Percentiles rank a stretch among this genome's conserved stretches.
These are phyloP conservation scores for Laupala kohalensis DNA, from an alignment of 1,140 invertebrate species.

Conservation along the genomic window DNA sequence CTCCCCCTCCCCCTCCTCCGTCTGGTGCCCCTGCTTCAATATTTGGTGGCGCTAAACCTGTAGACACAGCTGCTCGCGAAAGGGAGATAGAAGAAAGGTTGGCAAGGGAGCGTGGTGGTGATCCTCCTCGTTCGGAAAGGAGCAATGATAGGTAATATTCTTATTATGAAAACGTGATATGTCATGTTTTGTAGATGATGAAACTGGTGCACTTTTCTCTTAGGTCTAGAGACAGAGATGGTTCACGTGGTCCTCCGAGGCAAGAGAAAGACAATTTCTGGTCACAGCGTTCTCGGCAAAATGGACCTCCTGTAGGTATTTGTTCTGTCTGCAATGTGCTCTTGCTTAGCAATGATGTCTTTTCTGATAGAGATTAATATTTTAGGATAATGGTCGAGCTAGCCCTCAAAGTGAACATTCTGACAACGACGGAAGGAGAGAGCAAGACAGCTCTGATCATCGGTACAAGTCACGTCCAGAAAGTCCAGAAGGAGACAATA, in stretches of 20 bases:
- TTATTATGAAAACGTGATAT: background rate
- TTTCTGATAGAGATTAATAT: background rate
- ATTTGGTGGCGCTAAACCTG: slow-evolving; percentile 84
- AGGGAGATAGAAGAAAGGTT: slow-evolving; percentile 56
- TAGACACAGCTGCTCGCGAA: slow-evolving; percentile 77
- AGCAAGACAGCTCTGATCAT: background rate
- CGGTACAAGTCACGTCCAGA: background rate
- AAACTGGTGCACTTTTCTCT: background rate
- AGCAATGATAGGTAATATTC: background rate
- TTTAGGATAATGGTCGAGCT: background rate
- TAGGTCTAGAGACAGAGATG: background rate
- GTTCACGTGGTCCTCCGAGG: background rate
- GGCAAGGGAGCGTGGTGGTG: slow-evolving; percentile 28
- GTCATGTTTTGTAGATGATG: background rate
- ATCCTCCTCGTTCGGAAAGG: slow-evolving; percentile 2
- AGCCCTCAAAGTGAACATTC: slow-evolving; percentile 3
- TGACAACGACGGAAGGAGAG: background rate
- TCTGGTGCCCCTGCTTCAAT: slow-evolving; percentile 37
- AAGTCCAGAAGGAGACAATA: background rate
- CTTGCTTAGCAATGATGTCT: background rate
- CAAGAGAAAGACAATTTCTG: background rate
- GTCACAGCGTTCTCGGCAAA: background rate
- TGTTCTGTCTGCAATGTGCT: background rate
- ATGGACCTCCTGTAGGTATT: background rate
- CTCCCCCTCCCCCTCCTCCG: slow-evolving; percentile 12